These are phyloP conservation scores for Chelonus insularis DNA, from an alignment of 1,140 invertebrate genomes.

Conservation along the genomic window DNA sequence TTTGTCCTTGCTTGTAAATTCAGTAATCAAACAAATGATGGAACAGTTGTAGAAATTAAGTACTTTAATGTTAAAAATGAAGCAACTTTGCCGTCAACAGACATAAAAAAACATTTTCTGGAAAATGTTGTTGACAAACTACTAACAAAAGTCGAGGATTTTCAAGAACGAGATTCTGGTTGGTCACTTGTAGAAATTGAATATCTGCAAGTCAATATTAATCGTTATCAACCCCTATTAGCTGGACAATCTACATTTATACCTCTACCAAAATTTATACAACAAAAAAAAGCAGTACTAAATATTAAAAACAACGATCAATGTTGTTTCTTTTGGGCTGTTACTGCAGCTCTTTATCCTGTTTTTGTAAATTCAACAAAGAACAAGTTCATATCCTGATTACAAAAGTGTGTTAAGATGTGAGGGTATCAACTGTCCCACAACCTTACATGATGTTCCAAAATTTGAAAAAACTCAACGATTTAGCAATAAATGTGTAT, in stretches of 20 bases:
- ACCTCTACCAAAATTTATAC: slow-evolving; percentile 41
- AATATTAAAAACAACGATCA: slow-evolving; percentile 51
- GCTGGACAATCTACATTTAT: slow-evolving; percentile 38
- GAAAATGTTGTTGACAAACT: slow-evolving; percentile 23
- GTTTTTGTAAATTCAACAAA: slow-evolving; percentile 31
- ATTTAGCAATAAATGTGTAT: no score
- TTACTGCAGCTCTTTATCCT: slow-evolving; percentile 45
- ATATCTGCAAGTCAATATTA: slow-evolving; percentile 32
- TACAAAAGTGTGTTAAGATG: slow-evolving; percentile 45
- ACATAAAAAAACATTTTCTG: no score
- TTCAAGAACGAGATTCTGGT: no score
- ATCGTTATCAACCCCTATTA: slow-evolving; percentile 39
- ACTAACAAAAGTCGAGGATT: no score
- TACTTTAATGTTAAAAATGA: no score
- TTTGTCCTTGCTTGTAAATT: slow-evolving; percentile 24
- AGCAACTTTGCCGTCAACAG: no score
- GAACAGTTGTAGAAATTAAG: no score
- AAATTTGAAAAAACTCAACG: slow-evolving; percentile 51
- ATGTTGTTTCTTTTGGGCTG: slow-evolving; percentile 46
- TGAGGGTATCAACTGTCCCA: slow-evolving; percentile 45
- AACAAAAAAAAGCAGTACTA: slow-evolving; percentile 46
- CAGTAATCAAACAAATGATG: no score
- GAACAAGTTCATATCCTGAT: slow-evolving; percentile 41
- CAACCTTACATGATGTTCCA: slow-evolving; percentile 45
- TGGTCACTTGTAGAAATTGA: no score